phyloP scores from a whole-genome alignment of 1,140 invertebrate species.

The Leptinotarsa lineolata region DNA sequence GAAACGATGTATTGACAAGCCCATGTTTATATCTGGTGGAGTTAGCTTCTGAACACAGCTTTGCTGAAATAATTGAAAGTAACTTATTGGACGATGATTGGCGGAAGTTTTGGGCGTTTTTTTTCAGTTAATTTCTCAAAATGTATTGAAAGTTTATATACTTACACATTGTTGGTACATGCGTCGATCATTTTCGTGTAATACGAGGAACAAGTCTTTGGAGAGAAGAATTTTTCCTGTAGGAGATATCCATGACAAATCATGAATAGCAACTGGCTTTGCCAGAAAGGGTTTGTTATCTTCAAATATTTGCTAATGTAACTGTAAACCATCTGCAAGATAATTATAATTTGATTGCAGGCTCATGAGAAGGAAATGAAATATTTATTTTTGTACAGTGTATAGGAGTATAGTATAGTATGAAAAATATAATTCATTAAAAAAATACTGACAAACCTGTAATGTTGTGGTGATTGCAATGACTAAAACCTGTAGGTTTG shows the following conservation, averaged over 20 bases:
- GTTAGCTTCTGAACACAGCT: no score
- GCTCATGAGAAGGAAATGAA: no score
- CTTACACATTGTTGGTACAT: slow-evolving; percentile 35
- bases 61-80: no score
- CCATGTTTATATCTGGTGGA: no score
- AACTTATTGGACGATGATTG: no score
- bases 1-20: no score
- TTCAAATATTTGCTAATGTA: slow-evolving; percentile 17
- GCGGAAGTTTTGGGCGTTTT: no score
- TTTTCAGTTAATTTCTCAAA: no score
- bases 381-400: no score
- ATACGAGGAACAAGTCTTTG: slow-evolving; percentile 36
- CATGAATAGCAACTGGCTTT: slow-evolving; percentile 33
- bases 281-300: slow-evolving; percentile 28
- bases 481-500: slow-evolving; percentile 39
- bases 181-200: slow-evolving; percentile 40
- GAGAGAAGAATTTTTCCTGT: slow-evolving; percentile 31
- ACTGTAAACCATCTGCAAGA: slow-evolving; percentile 36
- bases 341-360: no score
- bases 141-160: neutral
- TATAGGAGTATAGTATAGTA: no score
- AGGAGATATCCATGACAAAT: slow-evolving; percentile 31
- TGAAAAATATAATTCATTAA: no score
- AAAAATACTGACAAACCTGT: slow-evolving; percentile 36
- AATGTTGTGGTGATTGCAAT: slow-evolving; percentile 41